Base-by-base conservation (phyloP, 2,113 vertebrate species). In the Rhinolophus sinicus region DNA sequence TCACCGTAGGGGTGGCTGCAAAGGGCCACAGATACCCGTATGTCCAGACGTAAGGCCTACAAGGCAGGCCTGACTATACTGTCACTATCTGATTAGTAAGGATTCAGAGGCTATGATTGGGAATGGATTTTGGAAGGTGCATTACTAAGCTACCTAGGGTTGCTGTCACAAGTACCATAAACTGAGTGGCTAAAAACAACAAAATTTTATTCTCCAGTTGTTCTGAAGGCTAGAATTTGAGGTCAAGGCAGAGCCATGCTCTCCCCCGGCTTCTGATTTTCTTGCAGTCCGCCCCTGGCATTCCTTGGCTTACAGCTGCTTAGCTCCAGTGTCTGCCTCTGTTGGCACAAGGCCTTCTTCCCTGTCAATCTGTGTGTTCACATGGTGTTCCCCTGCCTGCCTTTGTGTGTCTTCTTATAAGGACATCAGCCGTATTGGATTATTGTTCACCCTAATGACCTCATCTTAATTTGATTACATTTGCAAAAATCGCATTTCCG, bases 331-430 rank as follows among this genome's bases (percentile, higher is more conserved):
- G 19, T 56, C 75, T 73, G 60, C 38, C 47, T 19, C 14, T 0
- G 3, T 19, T 24, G 18, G 8, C 47, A 15, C 9, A 0, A 0
- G 30, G 30, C 56, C 2, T 0, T 22, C 28, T 40, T 40, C 83
- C 56, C 11, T 35, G 38, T 22, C 3, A 0, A 0, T 8, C 54
- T 28, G 18, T 28, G 38, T 70, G 62, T 38, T 58, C 58, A 30
- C 50, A 2, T 6, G 65, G 6, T 24, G 0, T 28, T 30, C 54
- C 26, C 35, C 10, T 52, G 26, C 73, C n/a, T n/a, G 6, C 76
- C 44, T 13, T 83, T 30, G 24, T 67, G 28, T 56, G 19, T 35
- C 76, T 73, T 83, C 33, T 38, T 21, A 89, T 2, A 65, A 77
- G 35, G n/a, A 38, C 12, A 33, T 14, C 22, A 13, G 35, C 35